Percentiles rank a stretch among this genome's conserved stretches.
phyloP scores from a whole-genome alignment of 2,888 invertebrate species.

The Campaea margaritaria region DNA sequence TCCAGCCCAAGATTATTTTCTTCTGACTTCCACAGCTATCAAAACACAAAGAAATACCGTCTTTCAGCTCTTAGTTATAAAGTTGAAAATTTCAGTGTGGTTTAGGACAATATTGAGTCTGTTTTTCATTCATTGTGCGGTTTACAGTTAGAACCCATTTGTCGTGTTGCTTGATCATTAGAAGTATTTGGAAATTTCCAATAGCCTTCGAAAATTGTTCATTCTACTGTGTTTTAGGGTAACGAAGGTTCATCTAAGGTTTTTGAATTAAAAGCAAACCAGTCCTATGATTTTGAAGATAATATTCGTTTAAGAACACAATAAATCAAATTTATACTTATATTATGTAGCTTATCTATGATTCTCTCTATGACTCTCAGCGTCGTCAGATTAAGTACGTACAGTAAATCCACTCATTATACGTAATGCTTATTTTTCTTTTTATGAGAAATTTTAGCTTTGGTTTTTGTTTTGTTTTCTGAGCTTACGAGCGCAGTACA shows the following conservation, averaged over 20 bases:
- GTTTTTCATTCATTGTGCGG: constrained; percentile 20
- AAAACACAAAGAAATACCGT: constrained; percentile 24
- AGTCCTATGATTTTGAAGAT: no score
- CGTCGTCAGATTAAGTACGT: no score
- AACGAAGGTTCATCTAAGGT: background rate
- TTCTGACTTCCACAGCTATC: constrained; percentile 14
- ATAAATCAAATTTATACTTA: no score
- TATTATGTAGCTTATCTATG: no score
- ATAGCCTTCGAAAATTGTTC: constrained; percentile 1
- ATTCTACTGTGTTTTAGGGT: background rate
- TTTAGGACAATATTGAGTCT: background rate
- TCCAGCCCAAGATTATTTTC: constrained; percentile 54
- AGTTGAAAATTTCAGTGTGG: constrained; percentile 2
- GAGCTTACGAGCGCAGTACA: no score
- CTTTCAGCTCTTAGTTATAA: background rate
- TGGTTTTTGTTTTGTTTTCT: no score
- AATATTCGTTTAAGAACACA: no score
- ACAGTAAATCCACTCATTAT: no score
- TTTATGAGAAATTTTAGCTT: no score
- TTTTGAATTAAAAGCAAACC: background rate
- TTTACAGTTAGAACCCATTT: constrained; percentile 19
- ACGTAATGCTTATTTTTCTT: no score
- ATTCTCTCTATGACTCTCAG: no score
- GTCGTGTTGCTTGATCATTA: constrained; percentile 13
- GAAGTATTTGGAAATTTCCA: constrained; percentile 14